Conservation (phyloP, 2,113 vertebrate genomes). For the Solea solea region DNA sequence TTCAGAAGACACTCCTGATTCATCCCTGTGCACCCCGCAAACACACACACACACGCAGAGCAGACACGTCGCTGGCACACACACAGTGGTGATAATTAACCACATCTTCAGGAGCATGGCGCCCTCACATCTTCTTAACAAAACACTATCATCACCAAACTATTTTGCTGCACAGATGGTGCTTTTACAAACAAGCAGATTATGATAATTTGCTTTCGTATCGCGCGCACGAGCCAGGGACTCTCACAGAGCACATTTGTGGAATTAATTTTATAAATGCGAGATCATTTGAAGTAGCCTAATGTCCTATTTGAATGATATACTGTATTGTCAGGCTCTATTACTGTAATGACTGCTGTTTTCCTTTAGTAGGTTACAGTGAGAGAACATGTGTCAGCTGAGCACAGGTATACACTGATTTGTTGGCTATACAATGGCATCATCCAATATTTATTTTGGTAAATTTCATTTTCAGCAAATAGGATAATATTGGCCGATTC, state of each 20-base stretch:
- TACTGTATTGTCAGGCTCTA: neutral
- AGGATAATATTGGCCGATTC: too few species aligned
- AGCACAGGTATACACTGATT: neutral
- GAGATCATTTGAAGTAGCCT: neutral
- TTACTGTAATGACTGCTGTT: slow-evolving; percentile 5
- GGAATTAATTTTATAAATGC: slow-evolving; percentile 49
- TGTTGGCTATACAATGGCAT: too few species aligned
- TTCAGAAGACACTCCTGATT: slow-evolving; percentile 67
- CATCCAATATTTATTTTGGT: too few species aligned
- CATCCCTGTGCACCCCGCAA: slow-evolving; percentile 27
- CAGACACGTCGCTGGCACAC: slow-evolving; percentile 28
- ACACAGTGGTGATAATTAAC: slow-evolving; percentile 41
- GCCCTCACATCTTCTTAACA: slow-evolving; percentile 45
- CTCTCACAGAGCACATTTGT: slow-evolving; percentile 45
- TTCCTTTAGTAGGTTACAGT: slow-evolving; percentile 17
- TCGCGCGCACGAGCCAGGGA: slow-evolving; percentile 34
- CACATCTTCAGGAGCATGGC: slow-evolving; percentile 52
- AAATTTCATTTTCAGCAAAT: too few species aligned
- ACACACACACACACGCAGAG: slow-evolving; percentile 1
- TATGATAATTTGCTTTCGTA: slow-evolving; percentile 51
- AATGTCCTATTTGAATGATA: neutral
- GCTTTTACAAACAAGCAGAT: slow-evolving; percentile 59
- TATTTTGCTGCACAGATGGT: slow-evolving; percentile 67
- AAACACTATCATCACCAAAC: slow-evolving; percentile 54
- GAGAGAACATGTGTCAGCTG: slow-evolving; percentile 15